Evolutionary conservation across 2,113 vertebrate genomes (phyloP).

Genomic region (Columba janthina): DNA sequence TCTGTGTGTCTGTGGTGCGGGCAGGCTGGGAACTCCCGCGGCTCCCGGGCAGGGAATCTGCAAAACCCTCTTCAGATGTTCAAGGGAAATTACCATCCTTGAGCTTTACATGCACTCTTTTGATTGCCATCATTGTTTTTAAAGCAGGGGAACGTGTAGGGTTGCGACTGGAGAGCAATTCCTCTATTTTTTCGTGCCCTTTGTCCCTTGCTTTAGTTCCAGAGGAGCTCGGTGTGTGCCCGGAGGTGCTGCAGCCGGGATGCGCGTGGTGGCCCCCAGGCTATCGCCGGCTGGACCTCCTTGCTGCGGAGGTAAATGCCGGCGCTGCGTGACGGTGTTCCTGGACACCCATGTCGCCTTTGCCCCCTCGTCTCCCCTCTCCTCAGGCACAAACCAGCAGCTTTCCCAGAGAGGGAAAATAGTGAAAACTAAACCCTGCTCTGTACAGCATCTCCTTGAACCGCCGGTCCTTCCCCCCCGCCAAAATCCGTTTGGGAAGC

Average conservation of each 20-base stretch:
- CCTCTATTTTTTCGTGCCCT: background rate
- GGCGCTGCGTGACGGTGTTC: too few species aligned
- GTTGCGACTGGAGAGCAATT: background rate
- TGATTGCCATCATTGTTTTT: background rate
- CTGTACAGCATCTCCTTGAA: background rate
- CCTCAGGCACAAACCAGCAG: background rate
- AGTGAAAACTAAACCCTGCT: fast-evolving
- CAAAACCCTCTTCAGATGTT: background rate
- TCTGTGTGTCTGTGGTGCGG: background rate
- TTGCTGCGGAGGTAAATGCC: background rate
- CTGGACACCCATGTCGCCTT: too few species aligned
- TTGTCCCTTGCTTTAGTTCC: background rate
- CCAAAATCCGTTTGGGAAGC: too few species aligned
- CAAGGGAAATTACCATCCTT: background rate
- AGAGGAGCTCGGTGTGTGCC: background rate
- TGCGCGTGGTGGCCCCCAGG: background rate
- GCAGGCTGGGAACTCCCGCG: too few species aligned
- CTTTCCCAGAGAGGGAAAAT: background rate
- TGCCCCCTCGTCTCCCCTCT: too few species aligned
- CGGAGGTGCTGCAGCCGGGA: background rate
- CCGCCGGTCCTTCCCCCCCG: too few species aligned
- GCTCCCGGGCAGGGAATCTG: background rate
- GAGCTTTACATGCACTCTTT: background rate
- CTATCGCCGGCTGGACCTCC: background rate
- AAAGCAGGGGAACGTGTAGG: background rate